Percentiles rank a stretch among this genome's conserved stretches.
Evolutionary conservation across 2,888 invertebrate species (phyloP).

Genomic region (Uropetala carovei): DNA sequence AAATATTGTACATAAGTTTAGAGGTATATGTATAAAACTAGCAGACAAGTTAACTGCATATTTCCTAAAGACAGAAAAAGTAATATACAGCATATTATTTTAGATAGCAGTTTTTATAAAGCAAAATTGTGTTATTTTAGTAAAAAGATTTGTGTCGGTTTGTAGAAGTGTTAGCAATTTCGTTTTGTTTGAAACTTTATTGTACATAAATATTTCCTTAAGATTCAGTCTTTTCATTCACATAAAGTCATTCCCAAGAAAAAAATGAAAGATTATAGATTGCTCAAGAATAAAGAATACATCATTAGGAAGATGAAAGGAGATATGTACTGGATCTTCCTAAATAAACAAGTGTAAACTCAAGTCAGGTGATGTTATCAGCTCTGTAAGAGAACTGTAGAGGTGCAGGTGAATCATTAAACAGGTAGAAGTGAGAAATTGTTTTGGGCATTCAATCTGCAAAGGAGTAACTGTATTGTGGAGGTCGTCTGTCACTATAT

Average conservation of each 20-base stretch:
- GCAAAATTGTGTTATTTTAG: neutral
- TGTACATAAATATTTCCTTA: neutral
- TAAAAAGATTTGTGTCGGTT: neutral
- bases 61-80: conserved; percentile 59
- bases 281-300: neutral
- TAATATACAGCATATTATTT: conserved; percentile 53
- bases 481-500: too few species aligned
- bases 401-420: conserved; percentile 25
- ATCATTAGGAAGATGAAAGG: neutral
- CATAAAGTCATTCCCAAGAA: neutral
- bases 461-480: neutral
- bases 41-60: conserved; percentile 67
- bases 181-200: neutral
- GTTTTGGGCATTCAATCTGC: neutral
- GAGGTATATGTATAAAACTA: conserved; percentile 64
- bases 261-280: neutral
- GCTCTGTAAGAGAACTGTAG: conserved; percentile 30
- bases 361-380: conserved; percentile 26
- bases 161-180: neutral
- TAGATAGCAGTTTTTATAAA: neutral
- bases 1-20: neutral
- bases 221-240: neutral
- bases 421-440: neutral
- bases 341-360: conserved; percentile 36
- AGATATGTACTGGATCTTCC: conserved; percentile 43